Conservation (phyloP, 2,113 vertebrate genomes). For the Oncorhynchus masou region DNA sequence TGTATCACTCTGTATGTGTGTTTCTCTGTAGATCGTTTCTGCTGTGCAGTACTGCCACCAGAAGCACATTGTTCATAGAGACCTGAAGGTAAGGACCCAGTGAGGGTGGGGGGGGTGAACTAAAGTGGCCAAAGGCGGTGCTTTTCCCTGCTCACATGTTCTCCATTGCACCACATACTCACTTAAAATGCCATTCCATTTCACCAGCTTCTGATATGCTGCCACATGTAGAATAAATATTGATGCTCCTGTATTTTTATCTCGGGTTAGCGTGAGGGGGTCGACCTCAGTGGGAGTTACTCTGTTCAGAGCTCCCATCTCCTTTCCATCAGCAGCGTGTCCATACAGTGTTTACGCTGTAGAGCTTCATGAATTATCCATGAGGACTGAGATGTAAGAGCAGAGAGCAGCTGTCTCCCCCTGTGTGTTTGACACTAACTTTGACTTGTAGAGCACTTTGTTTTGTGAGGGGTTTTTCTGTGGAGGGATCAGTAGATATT, state of each 20-base stretch:
- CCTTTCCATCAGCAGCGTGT: not conserved
- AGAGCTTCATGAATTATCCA: slow-evolving; percentile 51
- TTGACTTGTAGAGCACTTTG: slow-evolving; percentile 7
- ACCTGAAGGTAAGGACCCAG: slow-evolving; percentile 89
- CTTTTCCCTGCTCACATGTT: too few species aligned
- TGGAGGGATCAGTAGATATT: too few species aligned
- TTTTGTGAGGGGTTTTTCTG: not conserved
- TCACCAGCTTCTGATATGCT: not conserved
- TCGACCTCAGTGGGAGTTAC: not conserved
- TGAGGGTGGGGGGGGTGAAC: not conserved
- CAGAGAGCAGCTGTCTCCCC: not conserved
- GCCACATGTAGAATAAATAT: slow-evolving; percentile 39
- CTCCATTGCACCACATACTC: not conserved
- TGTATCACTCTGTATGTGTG: not conserved
- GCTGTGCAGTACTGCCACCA: slow-evolving; percentile 99
- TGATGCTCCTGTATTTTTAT: slow-evolving; percentile 44
- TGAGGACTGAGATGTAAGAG: slow-evolving; percentile 4
- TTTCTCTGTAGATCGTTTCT: slow-evolving; percentile 86
- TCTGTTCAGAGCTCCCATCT: not conserved
- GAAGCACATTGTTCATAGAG: slow-evolving; percentile 97
- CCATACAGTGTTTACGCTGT: not conserved
- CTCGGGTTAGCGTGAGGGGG: fast-evolving
- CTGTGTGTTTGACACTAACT: not conserved
- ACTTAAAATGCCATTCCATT: not conserved
- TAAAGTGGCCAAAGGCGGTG: too few species aligned